Conservation (phyloP, 30 jellyfish, hydroid and myxozoan genomes). For the Aurelia aurita region DNA sequence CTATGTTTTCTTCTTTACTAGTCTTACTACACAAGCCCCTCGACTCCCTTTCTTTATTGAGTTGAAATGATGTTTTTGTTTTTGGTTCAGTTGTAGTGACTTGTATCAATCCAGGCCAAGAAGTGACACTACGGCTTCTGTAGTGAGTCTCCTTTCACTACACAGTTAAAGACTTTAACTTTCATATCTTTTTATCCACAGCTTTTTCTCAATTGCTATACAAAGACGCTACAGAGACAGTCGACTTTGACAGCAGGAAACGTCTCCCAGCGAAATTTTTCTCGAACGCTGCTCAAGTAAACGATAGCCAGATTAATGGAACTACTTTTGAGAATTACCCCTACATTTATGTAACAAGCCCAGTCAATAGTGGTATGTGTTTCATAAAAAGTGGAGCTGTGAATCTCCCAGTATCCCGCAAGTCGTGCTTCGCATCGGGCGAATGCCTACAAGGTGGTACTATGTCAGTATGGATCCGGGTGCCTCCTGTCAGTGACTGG, state of each 20-base stretch:
- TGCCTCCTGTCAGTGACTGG: conserved; percentile 46
- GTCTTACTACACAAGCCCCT: too few relatives aligned
- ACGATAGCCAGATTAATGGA: not conserved
- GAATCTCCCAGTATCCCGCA: not conserved
- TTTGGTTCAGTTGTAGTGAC: too few relatives aligned
- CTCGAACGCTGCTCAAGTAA: conserved; percentile 8
- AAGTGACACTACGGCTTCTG: too few relatives aligned
- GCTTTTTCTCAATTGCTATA: conserved; percentile 22
- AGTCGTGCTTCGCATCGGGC: conserved; percentile 19
- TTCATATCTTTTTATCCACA: conserved; percentile 2
- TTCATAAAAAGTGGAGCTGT: not conserved
- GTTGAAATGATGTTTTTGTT: too few relatives aligned
- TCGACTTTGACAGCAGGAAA: conserved; percentile 22
- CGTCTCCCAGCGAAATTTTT: conserved; percentile 3
- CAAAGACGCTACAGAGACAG: not conserved
- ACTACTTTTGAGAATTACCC: not conserved
- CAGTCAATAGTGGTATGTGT: conserved; percentile 45
- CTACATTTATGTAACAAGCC: conserved; percentile 27
- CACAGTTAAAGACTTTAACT: too few relatives aligned
- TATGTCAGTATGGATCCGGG: conserved; percentile 32
- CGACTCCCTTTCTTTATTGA: too few relatives aligned
- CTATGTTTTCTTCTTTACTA: too few relatives aligned
- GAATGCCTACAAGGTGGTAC: conserved; percentile 30
- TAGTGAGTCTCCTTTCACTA: too few relatives aligned
- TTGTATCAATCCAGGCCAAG: too few relatives aligned